Base-by-base conservation (phyloP, 2,888 invertebrate genomes). In the Pyrgus malvae region DNA sequence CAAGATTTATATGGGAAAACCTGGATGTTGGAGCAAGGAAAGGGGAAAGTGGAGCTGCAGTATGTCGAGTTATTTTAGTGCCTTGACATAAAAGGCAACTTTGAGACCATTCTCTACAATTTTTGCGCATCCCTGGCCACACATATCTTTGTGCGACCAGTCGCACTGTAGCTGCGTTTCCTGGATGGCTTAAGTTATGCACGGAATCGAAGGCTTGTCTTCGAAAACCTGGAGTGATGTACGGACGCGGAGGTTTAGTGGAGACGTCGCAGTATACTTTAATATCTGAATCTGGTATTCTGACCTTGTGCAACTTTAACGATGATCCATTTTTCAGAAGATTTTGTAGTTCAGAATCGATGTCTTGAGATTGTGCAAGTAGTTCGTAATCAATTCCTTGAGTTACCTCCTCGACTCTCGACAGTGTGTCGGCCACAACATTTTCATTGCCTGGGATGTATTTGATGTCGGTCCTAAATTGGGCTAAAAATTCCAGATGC, bases 111-210 rank as follows among this genome's bases (percentile, higher is more conserved):
- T 57, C 0, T n/a, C n/a, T n/a, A n/a, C n/a, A n/a, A n/a, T n/a
- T n/a, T n/a, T n/a, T n/a, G n/a, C n/a, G n/a, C n/a, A 83, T 65
- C 0, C 63, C 63, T 0, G 77, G 78, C 80, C 80, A 82, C 0
- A 82, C 72, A 38, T 66, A 83, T 0, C 75, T 63, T 16, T 73
- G 37, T 0, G 70, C 42, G 0, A 83, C 62, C 1, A 80, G 21
- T 5, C 40, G n/a, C n/a, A n/a, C 49, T 0, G 31, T 42, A 3
- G 53, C 40, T 5, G 56, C 46, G 4, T 45, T 54, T 8, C 54
- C 48, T 11, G 57, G 46, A 11, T 56, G 35, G 9, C 46, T 48
- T 16, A 35, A 6, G 9, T 6, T 31, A 4, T 33, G 46, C 3
- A 46, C 21, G 33, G 9, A 21, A 4, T 35, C 12, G 9, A 33